Base-by-base conservation (phyloP, 2,888 invertebrate species). In the Phlogophora meticulosa region DNA sequence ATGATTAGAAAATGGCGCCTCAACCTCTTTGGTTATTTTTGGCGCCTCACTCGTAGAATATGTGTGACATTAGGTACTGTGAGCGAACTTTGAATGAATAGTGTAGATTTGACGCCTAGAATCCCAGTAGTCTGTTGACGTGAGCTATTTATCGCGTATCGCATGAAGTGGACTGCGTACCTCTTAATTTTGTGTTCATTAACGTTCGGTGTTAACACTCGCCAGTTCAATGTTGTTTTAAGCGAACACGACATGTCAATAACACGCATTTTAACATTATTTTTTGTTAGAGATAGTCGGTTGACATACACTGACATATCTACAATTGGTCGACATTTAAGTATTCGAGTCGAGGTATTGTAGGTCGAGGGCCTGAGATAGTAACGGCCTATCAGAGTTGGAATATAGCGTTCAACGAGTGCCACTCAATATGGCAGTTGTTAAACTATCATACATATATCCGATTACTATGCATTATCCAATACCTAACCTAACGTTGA, bases 181-280 rank as follows among this genome's bases (percentile, higher is more conserved):
- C 42, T 74, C 22, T 46, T 56, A 24, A 55, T 61, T 74, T 62
- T 40, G 68, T 76, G 67, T 78, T 56, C 20, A 52, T 74, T 78
- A 68, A 78, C 67, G 58, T 73, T 76, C 49, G 53, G 60, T 83
- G 63, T 76, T 83, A 78, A 81, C 81, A 70, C 63, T 58, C 36
- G 67, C 76, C 72, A 78, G 72, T 66, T 80, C 58, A 63, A 72
- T 81, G 81, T 83, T 83, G 68, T 78, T 49, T 69, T 70, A 70
- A 73, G 55, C 40, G 57, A 65, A 80, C 51, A 59, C 62, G 61
- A 64, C 36, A 55, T 58, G 63, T 69, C 28, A 70, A 65, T 79
- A 76, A 78, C 68, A 74, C 24, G 53, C 57, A 74, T 78, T 73
- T 73, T 78, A 78, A 67, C 75, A 67, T 78, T 38, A 28, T 58